Conservation (phyloP, 2,888 invertebrate genomes). For the Oxytorus armatus region DNA sequence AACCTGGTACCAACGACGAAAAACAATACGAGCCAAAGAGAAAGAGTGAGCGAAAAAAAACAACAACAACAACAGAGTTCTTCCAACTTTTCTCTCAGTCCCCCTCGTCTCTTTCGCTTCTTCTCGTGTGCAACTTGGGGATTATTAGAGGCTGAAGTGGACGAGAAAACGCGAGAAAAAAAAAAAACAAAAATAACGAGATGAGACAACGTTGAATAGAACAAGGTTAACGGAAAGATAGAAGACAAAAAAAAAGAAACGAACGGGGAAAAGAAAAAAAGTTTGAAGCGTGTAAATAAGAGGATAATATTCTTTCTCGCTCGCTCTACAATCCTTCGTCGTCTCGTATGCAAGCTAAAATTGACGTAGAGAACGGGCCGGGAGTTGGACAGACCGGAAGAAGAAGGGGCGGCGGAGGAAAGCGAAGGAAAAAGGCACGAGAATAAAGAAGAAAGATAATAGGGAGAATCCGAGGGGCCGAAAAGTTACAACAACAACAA, state of each 20-base stretch:
- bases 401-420: constrained; percentile 41
- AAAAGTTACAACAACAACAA: not conserved
- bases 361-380: constrained; percentile 65
- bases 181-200: too few species aligned
- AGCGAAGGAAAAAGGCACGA: constrained; percentile 58
- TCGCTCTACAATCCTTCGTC: constrained; percentile 51
- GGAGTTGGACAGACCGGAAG: constrained; percentile 41
- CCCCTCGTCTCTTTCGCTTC: not conserved
- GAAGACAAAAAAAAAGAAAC: too few species aligned
- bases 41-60: too few species aligned
- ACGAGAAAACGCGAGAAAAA: constrained; percentile 57
- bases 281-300: constrained; percentile 64
- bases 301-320: constrained; percentile 30
- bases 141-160: constrained; percentile 50
- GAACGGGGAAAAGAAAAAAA: constrained; percentile 8
- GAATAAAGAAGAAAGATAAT: constrained; percentile 50
- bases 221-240: constrained; percentile 25
- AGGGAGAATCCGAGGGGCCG: not conserved
- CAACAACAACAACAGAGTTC: too few species aligned
- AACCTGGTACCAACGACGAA: constrained; percentile 3
- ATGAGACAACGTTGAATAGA: constrained; percentile 5
- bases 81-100: not conserved
- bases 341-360: constrained; percentile 80
- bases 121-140: constrained; percentile 33
- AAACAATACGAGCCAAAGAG: constrained; percentile 10